Evolutionary conservation across 2,113 vertebrate species (phyloP).

Genomic region (Pomatostomus ruficeps): DNA sequence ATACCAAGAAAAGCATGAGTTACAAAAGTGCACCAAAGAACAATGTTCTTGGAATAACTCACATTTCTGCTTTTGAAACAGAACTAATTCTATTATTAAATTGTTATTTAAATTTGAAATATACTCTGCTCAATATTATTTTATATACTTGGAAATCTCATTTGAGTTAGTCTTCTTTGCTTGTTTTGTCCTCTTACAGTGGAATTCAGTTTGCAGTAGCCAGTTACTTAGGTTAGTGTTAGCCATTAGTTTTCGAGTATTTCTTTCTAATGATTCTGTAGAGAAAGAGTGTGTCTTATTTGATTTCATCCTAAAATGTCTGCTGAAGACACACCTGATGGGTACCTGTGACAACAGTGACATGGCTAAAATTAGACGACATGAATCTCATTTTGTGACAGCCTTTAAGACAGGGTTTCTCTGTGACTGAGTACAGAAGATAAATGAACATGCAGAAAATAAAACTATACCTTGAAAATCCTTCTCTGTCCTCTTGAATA

Average conservation of each 20-base stretch:
- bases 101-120: not conserved
- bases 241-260: not conserved
- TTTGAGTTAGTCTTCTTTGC: not conserved
- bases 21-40: not conserved
- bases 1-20: not conserved
- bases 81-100: not conserved
- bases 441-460: not conserved
- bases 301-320: not conserved
- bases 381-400: not conserved
- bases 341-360: not conserved
- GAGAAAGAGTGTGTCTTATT: not conserved
- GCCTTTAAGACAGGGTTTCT: not conserved
- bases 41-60: not conserved
- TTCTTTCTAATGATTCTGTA: not conserved
- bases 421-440: not conserved
- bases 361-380: fast-evolving
- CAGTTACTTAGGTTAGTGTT: not conserved
- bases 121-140: not conserved
- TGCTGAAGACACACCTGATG: not conserved
- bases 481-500: not conserved
- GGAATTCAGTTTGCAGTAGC: not conserved
- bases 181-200: not conserved
- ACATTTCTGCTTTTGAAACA: not conserved
- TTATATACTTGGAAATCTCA: not conserved
- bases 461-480: not conserved